Evolutionary conservation across 2,797 vertebrate species (phyloP).

Genomic region (Rallus crepitans): DNA sequence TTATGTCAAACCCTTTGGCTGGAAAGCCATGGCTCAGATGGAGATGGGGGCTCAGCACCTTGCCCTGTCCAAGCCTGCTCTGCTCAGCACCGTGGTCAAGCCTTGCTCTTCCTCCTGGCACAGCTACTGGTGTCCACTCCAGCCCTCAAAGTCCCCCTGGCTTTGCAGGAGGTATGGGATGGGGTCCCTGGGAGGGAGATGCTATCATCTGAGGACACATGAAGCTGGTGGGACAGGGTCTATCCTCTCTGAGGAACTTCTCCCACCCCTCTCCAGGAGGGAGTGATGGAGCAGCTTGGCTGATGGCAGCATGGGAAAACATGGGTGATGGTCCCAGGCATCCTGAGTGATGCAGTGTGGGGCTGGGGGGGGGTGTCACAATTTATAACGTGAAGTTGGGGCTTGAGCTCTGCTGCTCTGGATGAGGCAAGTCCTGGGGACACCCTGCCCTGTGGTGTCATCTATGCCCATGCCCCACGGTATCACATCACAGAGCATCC

Average conservation of each 20-base stretch:
- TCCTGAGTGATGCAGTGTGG: accelerated
- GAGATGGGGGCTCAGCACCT: not conserved
- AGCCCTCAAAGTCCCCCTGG: not conserved
- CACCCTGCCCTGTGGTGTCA: not conserved
- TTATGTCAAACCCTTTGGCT: not conserved
- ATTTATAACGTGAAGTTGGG: not conserved
- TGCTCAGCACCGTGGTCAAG: accelerated
- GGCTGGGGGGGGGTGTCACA: accelerated
- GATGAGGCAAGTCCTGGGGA: not conserved
- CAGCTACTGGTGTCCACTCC: accelerated
- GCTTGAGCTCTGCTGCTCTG: not conserved
- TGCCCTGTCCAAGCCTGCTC: accelerated
- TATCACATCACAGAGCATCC: accelerated
- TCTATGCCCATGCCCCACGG: not conserved
- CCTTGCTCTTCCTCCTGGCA: not conserved
- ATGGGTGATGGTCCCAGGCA: accelerated
- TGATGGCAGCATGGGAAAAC: not conserved
- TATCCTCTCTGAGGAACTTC: not conserved
- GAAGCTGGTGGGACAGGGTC: not conserved
- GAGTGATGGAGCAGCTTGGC: not conserved
- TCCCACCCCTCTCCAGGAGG: too few species aligned
- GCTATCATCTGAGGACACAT: accelerated
- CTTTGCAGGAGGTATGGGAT: not conserved
- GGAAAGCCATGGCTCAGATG: accelerated
- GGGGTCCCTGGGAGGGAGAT: not conserved